Evolutionary conservation across 2,113 vertebrate genomes (phyloP), one percentile per base, ranked within the genome.

Genomic region (Gnathonemus longibarbis): DNA sequence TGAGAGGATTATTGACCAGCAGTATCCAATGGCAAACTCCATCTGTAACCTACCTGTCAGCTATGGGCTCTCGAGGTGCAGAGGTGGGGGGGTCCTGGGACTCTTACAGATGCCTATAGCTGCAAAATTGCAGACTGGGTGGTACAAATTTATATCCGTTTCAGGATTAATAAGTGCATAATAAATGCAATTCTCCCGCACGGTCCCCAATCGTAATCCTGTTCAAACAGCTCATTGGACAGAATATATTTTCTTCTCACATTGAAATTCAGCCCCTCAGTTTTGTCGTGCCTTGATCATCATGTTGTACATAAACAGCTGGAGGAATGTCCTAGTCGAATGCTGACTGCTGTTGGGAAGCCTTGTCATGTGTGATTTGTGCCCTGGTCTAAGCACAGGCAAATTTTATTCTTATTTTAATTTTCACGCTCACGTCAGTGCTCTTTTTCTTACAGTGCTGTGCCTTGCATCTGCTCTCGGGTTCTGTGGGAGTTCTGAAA

Each of bases 1-100:
- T 95, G 95, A 96, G 95, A 94, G 93, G 95, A 95, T 96, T 95
- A 96, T 96, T 95, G 95, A 95, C 94, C 93, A 90, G 94, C 92
- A 95, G 93, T 93, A 91, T 95, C 95, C 94, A 95, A 95, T 93
- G 92, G 92, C 92, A 90, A 93, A 93, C 93, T 95, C 95, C 94
- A 95, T 95, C 94, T 94, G 93, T 94, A 93, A 92, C 83, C 62
- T 89, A 74, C 89, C 88, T 94, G 94, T 94, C 93, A 90, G 84
- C 80, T 84, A 74, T 13, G 45, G 83, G 46, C 89, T 93, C 93
- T 92, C 42, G 15, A 90, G 83, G 93, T 50, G 83, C 53, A 89
- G 89, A 31, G 24, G 90, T 53, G 87, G 46, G 77, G 80, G 89
- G 52, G 84, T 8, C 21, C 39, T 4, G 15, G 13, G 80, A 85